Base-by-base conservation (phyloP, 2,888 invertebrate species). In the Oxystoma pomonae region DNA sequence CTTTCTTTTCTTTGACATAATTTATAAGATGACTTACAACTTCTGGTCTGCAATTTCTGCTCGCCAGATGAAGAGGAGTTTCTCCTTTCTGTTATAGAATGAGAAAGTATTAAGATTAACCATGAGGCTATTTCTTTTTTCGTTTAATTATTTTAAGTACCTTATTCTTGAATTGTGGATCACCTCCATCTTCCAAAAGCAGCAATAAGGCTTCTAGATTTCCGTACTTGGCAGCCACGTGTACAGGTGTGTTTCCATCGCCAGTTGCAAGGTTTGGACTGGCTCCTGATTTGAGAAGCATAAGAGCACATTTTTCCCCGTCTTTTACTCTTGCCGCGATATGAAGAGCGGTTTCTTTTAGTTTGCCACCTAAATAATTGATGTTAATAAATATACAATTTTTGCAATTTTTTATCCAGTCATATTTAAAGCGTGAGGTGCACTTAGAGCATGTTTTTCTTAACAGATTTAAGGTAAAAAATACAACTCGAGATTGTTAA, bases 261-360 rank as follows among this genome's bases (percentile, higher is more conserved):
- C 96, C 94, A 64, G 96, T 97, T 1, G 91, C 89, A 66, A 97
- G 87, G 81, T 99, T 98, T 0, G 98, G 95, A 65, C 96, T 93
- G 7, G 98, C 98, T 0, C 99, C 99, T 1, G 97, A 97, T 80
- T 99, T 99, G 50, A 99, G 83, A 67, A 99, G 83, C 97, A 99
- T 98, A 71, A 98, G 86, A 2, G 97, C 98, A 81, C 98, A 98
- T 74, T 91, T 87, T 76, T 94, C 92, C 1, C 94, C 94, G 73
- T 93, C 96, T 72, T 90, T 90, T 64, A 96, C 94, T 68, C 96
- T 85, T 0, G 97, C 94, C n/a, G 97, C 97, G 66, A 99, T 96
- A 77, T 99, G 99, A 49, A 99, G 83, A 0, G 99, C 96, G 0
- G 99, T 98, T 81, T 99, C 98, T 55, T 91, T 87, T 67, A 92